Conservation (phyloP, 2,797 vertebrate species). For the Anomalospiza imberbis region DNA sequence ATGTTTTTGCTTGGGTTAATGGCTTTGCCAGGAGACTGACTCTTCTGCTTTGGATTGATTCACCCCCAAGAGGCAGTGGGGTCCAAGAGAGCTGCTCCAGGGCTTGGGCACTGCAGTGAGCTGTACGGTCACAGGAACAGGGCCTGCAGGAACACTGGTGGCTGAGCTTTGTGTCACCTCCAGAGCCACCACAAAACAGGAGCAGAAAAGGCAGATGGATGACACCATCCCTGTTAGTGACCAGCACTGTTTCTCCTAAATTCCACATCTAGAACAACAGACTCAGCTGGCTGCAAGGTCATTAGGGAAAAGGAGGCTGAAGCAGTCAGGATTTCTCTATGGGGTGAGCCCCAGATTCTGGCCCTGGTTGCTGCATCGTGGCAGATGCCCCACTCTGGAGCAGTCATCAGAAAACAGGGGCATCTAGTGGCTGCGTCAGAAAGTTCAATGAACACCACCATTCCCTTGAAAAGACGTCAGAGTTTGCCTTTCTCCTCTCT, state of each 20-base stretch:
- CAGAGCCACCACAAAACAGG: not conserved
- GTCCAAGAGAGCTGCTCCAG: not conserved
- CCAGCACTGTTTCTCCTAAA: not conserved
- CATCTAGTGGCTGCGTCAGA: slow-evolving; percentile 27
- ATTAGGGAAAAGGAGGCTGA: not conserved
- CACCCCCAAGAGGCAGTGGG: fast-evolving
- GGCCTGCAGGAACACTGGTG: not conserved
- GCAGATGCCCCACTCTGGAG: not conserved
- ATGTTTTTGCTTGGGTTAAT: not conserved
- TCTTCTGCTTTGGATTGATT: not conserved
- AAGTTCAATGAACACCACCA: not conserved
- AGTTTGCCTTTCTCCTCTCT: not conserved
- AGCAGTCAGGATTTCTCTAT: not conserved
- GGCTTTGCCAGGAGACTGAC: not conserved
- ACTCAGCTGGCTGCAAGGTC: not conserved
- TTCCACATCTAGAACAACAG: not conserved
- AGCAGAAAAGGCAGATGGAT: not conserved
- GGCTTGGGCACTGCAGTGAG: no score
- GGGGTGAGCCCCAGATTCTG: not conserved
- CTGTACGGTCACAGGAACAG: not conserved
- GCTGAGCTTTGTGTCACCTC: not conserved
- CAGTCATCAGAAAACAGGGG: slow-evolving; percentile 33
- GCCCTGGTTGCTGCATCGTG: not conserved
- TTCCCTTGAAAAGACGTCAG: not conserved
- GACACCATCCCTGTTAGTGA: not conserved